These are phyloP conservation scores for Brachystomella parvula DNA, from an alignment of 1,140 invertebrate genomes.

Conservation along the genomic window DNA sequence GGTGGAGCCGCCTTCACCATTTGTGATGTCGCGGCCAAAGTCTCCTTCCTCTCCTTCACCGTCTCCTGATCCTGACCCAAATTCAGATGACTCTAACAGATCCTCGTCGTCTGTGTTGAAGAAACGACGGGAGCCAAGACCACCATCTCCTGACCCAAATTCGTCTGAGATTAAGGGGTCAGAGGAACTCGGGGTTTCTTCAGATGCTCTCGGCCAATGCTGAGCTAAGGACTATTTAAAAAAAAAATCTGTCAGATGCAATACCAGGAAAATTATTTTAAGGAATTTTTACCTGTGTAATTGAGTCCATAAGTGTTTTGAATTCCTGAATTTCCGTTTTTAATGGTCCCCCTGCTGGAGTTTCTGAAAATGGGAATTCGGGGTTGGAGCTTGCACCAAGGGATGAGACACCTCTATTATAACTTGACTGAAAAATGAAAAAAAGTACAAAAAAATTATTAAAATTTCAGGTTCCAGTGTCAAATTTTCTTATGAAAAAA, in stretches of 20 bases:
- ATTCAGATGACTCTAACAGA: conserved; percentile 1
- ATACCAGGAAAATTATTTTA: neutral
- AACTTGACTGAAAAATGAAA: neutral
- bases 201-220: neutral
- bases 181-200: neutral
- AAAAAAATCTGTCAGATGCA: conserved; percentile 4
- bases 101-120: conserved; percentile 26
- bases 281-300: neutral
- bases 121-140: conserved; percentile 1
- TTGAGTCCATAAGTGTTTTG: neutral
- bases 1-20: too few species aligned
- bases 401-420: neutral
- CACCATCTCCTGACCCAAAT: conserved; percentile 8
- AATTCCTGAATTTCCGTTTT: neutral
- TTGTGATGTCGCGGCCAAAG: neutral
- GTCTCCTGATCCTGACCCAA: conserved; percentile 15
- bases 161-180: neutral
- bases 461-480: neutral
- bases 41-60: neutral
- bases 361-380: conserved; percentile 11
- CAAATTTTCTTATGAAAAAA: neutral
- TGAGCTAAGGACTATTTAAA: neutral
- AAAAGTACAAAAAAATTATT: neutral
- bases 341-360: neutral
- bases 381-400: conserved; percentile 16